Base-by-base conservation (phyloP, 2,113 vertebrate genomes). In the Buteo buteo region DNA sequence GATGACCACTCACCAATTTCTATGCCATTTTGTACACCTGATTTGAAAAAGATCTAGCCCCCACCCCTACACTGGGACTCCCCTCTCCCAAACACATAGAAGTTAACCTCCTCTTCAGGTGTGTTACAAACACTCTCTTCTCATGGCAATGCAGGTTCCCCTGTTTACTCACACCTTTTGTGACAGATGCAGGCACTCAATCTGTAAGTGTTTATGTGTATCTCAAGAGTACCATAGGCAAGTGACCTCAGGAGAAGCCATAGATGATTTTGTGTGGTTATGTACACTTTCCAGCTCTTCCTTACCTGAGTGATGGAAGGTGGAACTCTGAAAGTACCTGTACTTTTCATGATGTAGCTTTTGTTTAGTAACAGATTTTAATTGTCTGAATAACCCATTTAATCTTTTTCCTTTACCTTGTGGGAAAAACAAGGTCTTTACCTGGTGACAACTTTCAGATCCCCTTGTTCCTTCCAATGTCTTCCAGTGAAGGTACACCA, bases 11-110 rank as follows among this genome's bases (percentile, higher is more conserved):
- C 16, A 45, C 5, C 26, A 32, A 17, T 83, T 34, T 72, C 55
- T 82, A 3, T 13, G 25, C 14, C 7, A 15, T 78, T 79, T 79
- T 49, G 9, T 85, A 13, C 47, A 14, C 24, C 6, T 64, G 16
- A 44, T 58, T 47, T 76, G 21, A 55, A 40, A 81, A 77, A 52
- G 16, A 45, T 58, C 36, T 66, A 4, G 44, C 7, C 32, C 13
- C 5, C 3, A 31, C 24, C 3, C 22, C 17, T 49, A 13, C 20
- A 9, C 36, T 1, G 3, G 13, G 10, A 32, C 26, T 5, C 1
- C 6, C 7, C 1, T 29, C 9, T 44, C 6, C 13, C 40, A 31
- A 55, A 31, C 14, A 57, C 13, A 4, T 5, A 34, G 22, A 38
- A 24, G 10, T 71, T 71, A 29, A 36, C 10, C 3, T 14, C 4